A percentile compares a stretch with the other conserved stretches of the same genome.
Evolutionary conservation across 1,140 invertebrate genomes (phyloP).

Genomic region (Trinorchestia longiramus): DNA sequence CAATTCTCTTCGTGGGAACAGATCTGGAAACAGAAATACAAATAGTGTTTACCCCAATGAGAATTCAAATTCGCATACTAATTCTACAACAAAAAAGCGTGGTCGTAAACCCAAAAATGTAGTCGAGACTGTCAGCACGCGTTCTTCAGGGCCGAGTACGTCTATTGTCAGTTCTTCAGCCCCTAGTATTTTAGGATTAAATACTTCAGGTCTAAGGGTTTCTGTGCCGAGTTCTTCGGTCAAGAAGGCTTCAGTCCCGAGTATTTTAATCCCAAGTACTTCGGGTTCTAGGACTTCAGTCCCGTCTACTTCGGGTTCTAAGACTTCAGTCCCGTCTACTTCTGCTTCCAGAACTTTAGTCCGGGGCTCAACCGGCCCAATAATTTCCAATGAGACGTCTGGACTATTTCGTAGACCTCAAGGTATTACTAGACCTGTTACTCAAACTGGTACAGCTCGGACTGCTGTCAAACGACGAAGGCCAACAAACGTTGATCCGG

Average conservation of each 20-base stretch:
- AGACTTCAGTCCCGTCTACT: no score
- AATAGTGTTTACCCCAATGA: neutral
- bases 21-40: neutral
- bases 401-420: neutral
- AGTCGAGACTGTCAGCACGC: neutral
- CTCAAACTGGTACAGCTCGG: neutral
- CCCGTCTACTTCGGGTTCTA: no score
- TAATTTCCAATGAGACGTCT: neutral
- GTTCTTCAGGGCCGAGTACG: neutral
- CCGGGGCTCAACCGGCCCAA: neutral
- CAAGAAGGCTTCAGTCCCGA: neutral
- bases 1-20: neutral
- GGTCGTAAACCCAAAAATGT: neutral
- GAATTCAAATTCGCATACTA: neutral
- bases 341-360: neutral
- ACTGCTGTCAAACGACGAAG: neutral
- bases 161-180: neutral
- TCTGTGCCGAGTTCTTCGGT: neutral
- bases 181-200: neutral
- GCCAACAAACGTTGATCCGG: neutral
- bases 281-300: no score
- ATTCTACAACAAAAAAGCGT: neutral
- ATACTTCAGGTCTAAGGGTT: neutral
- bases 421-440: neutral
- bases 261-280: neutral